phyloP scores from a whole-genome alignment of 2,113 vertebrate genomes.

The Ochotona curzoniae region DNA sequence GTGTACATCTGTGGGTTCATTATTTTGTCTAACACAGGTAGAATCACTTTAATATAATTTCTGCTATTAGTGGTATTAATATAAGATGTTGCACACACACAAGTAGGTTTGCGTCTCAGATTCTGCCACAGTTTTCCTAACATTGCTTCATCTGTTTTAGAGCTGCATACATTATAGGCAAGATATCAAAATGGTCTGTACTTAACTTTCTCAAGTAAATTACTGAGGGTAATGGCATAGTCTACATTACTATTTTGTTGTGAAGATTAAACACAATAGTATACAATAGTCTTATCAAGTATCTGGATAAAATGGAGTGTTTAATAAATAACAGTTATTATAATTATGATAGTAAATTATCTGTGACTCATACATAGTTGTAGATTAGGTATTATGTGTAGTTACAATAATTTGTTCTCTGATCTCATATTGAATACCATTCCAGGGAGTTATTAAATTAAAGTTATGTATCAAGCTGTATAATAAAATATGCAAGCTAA shows the following conservation, averaged over 20 bases:
- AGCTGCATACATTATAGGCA: conserved; percentile 22
- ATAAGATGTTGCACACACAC: neutral
- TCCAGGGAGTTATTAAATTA: neutral
- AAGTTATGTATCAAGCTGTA: neutral
- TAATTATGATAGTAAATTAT: conserved; percentile 30
- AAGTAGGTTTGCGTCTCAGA: neutral
- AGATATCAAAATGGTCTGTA: neutral
- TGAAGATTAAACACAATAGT: neutral
- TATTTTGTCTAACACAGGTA: neutral
- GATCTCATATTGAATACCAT: neutral
- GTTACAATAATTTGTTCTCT: conserved; percentile 37
- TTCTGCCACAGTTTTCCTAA: neutral
- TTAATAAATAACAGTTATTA: neutral
- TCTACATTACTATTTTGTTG: conserved; percentile 14
- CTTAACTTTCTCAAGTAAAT: conserved; percentile 39
- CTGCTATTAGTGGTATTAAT: neutral
- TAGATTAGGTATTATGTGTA: neutral
- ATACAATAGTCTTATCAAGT: conserved; percentile 1
- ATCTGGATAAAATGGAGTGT: neutral
- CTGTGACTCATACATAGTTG: neutral
- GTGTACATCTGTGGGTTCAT: neutral
- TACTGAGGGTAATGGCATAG: neutral
- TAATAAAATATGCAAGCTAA: neutral
- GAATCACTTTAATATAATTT: neutral
- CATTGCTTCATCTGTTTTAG: neutral